Conservation (phyloP, 2,113 vertebrate genomes). For the Macquaria australasica region DNA sequence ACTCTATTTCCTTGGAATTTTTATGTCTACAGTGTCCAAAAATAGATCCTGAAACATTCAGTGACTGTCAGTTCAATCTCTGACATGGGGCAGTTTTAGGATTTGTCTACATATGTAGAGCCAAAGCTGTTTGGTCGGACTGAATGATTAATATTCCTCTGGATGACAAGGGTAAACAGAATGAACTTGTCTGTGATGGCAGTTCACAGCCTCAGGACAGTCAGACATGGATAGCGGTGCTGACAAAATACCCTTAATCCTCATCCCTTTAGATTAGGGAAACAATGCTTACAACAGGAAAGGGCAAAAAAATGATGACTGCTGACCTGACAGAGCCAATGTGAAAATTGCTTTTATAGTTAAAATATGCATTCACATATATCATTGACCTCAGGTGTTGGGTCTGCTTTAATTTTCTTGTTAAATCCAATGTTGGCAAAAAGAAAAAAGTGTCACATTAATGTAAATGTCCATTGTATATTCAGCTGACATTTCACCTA, state of each 20-base stretch:
- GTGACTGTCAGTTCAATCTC: conserved; percentile 25
- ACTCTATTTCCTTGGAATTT: neutral
- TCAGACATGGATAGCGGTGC: conserved; percentile 58
- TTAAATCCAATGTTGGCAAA: conserved; percentile 21
- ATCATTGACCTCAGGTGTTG: conserved; percentile 25
- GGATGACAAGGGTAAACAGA: conserved; percentile 72
- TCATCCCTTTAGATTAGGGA: conserved; percentile 71
- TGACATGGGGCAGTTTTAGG: neutral
- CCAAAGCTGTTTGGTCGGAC: conserved; percentile 37
- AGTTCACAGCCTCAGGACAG: conserved; percentile 56
- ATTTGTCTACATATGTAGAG: conserved; percentile 54
- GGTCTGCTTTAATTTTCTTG: conserved; percentile 43
- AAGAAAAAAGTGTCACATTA: conserved; percentile 8
- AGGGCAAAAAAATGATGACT: conserved; percentile 55
- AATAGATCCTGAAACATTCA: conserved; percentile 42
- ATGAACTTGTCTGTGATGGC: conserved; percentile 62
- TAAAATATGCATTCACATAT: conserved; percentile 51
- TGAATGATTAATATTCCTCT: conserved; percentile 61
- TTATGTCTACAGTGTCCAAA: conserved; percentile 1
- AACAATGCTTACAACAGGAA: conserved; percentile 66
- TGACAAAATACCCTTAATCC: conserved; percentile 74
- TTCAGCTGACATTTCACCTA: conserved; percentile 35
- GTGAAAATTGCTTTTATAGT: conserved; percentile 65
- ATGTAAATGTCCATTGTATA: conserved; percentile 47
- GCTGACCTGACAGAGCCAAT: conserved; percentile 63